Evolutionary conservation across 2,888 invertebrate genomes (phyloP), one percentile per base, ranked within the genome.

Genomic region (Hedychridium roseum): DNA sequence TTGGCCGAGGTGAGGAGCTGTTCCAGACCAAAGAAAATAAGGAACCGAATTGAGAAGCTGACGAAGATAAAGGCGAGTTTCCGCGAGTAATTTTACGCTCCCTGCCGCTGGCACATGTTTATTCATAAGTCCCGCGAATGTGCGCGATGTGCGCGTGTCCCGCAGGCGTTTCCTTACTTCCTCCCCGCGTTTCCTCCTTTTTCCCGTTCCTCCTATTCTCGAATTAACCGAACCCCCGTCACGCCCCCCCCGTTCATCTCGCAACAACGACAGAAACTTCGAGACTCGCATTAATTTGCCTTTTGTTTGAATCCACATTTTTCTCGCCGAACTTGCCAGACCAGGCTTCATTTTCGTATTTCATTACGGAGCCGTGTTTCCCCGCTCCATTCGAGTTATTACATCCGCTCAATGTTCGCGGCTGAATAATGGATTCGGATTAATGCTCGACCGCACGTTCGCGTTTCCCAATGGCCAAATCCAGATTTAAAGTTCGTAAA

Each of bases 101-200:
- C 60, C 49, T 66, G 64, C 57, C 61, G 59, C 59, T 51, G 62
- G 57, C 60, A 65, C 71, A 73, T 73, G 73, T 73, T 71, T 73
- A 73, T 73, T 73, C 73, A 72, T 73, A 73, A 72, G 68, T 68
- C 62, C 59, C 52, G 61, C 54, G 64, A 70, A 69, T 66, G 66
- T 56, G 61, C 62, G 52, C 57, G 59, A 56, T 50, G 56, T 60
- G 62, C 59, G 65, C 66, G 66, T 67, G 68, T 68, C 64, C 66
- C 53, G 50, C 57, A 55, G n/a, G 53, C 55, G 51, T 60, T 58
- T 52, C 16, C 27, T 28, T 37, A 41, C 16, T 34, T 21, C 42
- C 31, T 6, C 31, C 9, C 27, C 44, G 28, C 28, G 16, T 36
- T 40, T 17, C 6, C 23, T n/a, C 6, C 26, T 17, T 36, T 15